phyloP scores from a whole-genome alignment of 2,113 vertebrate species.

The Oophaga pumilio region DNA sequence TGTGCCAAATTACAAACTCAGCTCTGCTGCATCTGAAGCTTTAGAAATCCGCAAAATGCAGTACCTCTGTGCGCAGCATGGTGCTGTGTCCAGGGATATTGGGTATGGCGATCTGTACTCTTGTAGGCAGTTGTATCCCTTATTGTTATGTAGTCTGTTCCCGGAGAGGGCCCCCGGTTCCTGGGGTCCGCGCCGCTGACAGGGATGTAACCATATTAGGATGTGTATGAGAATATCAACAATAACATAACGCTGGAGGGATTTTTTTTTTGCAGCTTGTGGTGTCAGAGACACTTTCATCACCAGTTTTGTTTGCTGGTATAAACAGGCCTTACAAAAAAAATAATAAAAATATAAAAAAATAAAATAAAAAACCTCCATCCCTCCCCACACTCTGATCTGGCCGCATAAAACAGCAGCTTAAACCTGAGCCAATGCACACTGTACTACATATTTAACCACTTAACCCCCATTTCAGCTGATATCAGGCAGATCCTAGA shows the following conservation, averaged over 20 bases:
- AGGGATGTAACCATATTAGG: constrained; percentile 97
- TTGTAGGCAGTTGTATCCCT: constrained; percentile 84
- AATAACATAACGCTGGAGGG: constrained; percentile 97
- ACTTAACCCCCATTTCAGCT: background rate
- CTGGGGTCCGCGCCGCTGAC: constrained; percentile 76
- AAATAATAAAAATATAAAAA: background rate
- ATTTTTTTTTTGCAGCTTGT: constrained; percentile 77
- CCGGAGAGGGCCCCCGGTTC: constrained; percentile 81
- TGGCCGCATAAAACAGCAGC: constrained; percentile 62
- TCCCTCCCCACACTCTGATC: constrained; percentile 36
- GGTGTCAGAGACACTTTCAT: constrained; percentile 80
- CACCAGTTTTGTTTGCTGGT: constrained; percentile 69
- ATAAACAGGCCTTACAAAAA: constrained; percentile 70
- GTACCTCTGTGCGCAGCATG: background rate
- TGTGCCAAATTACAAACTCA: background rate
- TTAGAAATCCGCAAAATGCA: background rate
- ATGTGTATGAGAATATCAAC: constrained; percentile 94
- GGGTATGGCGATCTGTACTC: constrained; percentile 68
- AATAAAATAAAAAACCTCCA: background rate
- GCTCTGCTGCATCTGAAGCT: background rate
- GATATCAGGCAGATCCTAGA: background rate
- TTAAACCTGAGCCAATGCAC: constrained; percentile 24
- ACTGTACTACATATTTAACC: constrained; percentile 33
- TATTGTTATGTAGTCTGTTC: constrained; percentile 85
- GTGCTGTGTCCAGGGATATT: constrained; percentile 67